These are phyloP conservation scores for Drosophila tropicalis DNA, from an alignment of 1,140 invertebrate species.

Conservation along the genomic window DNA sequence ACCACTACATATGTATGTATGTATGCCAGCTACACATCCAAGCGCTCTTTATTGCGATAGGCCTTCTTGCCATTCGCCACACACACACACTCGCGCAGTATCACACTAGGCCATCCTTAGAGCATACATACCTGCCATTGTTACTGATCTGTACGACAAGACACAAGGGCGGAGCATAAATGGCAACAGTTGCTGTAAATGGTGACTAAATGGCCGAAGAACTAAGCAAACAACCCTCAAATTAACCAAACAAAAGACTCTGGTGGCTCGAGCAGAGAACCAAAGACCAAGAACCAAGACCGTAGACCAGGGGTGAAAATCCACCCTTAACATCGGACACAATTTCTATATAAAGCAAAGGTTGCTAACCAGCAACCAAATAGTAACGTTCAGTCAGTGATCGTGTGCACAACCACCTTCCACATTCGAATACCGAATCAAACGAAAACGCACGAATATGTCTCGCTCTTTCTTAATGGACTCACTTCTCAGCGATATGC, in stretches of 20 bases:
- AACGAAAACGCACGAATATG: conserved; percentile 83
- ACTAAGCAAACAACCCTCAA: conserved; percentile 73
- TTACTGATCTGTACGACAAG: conserved; percentile 48
- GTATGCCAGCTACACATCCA: neutral
- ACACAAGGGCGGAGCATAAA: conserved; percentile 76
- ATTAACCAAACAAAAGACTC: conserved; percentile 45
- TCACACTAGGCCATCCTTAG: neutral
- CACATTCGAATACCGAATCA: conserved; percentile 1
- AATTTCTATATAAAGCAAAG: conserved; percentile 59
- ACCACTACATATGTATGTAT: neutral
- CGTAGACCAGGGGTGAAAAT: conserved; percentile 20
- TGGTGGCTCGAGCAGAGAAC: conserved; percentile 5
- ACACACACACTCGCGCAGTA: conserved; percentile 3
- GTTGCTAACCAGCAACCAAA: conserved; percentile 44
- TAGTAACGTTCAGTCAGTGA: conserved; percentile 70
- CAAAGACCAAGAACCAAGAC: conserved; percentile 23
- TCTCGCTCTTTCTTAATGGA: conserved; percentile 90
- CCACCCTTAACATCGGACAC: conserved; percentile 49
- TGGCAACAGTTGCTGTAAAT: conserved; percentile 79
- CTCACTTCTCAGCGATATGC: conserved; percentile 87
- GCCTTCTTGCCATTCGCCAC: neutral
- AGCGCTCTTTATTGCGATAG: conserved; percentile 1
- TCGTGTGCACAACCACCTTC: conserved; percentile 56
- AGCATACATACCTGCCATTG: conserved; percentile 62
- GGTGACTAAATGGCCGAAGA: conserved; percentile 69